These are phyloP conservation scores for Festucalex cinctus DNA, from an alignment of 2,113 vertebrate genomes.

Conservation along the genomic window DNA sequence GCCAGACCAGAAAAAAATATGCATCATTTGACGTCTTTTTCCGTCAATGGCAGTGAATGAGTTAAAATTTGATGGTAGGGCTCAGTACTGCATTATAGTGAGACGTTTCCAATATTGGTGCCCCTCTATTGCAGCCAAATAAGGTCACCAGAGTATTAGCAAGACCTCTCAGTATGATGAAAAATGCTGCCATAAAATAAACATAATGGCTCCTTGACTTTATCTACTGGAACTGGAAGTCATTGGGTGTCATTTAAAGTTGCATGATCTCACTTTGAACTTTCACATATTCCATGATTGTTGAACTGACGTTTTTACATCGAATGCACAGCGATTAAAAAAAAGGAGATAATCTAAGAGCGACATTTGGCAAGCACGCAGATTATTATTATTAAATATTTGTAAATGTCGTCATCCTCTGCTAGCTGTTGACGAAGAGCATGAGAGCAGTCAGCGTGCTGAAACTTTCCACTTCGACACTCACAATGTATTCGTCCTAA, in stretches of 20 bases:
- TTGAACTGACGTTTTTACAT: neutral
- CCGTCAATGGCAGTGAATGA: too few relatives aligned
- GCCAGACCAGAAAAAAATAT: too few relatives aligned
- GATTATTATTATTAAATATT: neutral
- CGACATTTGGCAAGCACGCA: neutral
- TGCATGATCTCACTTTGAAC: neutral
- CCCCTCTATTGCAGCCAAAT: neutral
- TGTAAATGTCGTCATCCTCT: neutral
- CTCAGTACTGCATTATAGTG: neutral
- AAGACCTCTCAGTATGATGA: neutral
- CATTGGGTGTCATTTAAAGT: neutral
- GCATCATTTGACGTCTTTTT: too few relatives aligned
- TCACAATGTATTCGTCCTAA: neutral
- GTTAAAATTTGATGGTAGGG: neutral
- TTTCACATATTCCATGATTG: neutral
- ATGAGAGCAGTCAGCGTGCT: constrained; percentile 2
- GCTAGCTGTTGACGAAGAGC: neutral
- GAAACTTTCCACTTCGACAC: constrained; percentile 58
- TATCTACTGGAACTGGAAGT: neutral
- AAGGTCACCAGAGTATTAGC: neutral
- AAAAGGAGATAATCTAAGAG: neutral
- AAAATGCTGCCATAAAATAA: too few relatives aligned
- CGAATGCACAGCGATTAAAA: constrained; percentile 6
- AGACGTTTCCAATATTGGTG: neutral
- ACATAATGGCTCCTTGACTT: too few relatives aligned